These are phyloP conservation scores for Halichoerus grypus DNA, from an alignment of 2,113 vertebrate genomes.

Conservation along the genomic window DNA sequence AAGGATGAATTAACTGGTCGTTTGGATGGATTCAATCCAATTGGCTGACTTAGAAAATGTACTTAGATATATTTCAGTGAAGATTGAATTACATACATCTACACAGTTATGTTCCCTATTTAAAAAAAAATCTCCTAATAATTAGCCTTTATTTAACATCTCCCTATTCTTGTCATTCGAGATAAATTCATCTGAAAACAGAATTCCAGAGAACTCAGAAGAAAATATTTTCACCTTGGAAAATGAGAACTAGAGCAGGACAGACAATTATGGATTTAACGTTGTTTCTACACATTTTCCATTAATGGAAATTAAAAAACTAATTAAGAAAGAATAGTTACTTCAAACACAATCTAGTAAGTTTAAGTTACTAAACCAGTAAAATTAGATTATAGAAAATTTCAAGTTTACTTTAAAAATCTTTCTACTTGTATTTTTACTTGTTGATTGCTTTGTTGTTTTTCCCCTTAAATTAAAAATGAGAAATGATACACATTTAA, in stretches of 20 bases:
- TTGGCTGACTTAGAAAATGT: neutral
- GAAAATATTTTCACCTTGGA: neutral
- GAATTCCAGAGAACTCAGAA: slow-evolving; percentile 33
- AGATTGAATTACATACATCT: neutral
- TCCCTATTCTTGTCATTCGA: neutral
- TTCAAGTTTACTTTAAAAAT: neutral
- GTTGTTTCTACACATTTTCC: neutral
- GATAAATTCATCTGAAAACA: neutral
- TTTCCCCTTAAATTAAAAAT: neutral
- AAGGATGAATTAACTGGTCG: neutral
- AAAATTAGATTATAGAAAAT: neutral
- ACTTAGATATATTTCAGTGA: neutral
- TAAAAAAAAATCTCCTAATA: neutral
- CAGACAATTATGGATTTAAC: neutral
- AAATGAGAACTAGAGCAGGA: neutral
- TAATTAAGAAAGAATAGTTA: neutral
- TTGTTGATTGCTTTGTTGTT: neutral
- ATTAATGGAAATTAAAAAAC: neutral
- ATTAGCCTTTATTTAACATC: neutral
- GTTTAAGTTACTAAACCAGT: neutral
- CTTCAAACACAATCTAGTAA: neutral
- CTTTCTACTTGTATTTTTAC: neutral
- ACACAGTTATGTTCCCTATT: neutral
- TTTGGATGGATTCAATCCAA: slow-evolving; percentile 8
- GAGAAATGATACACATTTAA: neutral